Conservation (phyloP, 1,140 invertebrate species). For the Hetaerina americana region DNA sequence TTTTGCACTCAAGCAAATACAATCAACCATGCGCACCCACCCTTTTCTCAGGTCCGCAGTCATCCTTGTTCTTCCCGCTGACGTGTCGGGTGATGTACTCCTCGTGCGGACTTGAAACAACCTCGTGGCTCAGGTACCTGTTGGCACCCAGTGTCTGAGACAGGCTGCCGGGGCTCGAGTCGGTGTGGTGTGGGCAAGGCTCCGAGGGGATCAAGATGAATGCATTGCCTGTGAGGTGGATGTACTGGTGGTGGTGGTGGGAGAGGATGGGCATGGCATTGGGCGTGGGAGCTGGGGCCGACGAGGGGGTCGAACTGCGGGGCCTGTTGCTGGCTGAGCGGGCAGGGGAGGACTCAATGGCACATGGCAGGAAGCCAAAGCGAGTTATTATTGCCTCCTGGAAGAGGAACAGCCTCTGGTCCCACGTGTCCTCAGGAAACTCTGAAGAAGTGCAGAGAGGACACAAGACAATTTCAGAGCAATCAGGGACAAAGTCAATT, state of each 20-base stretch:
- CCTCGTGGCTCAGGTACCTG: constrained; percentile 45
- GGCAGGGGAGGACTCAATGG: constrained; percentile 38
- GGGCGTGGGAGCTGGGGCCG: background rate
- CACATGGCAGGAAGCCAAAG: constrained; percentile 77
- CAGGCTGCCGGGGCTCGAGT: constrained; percentile 48
- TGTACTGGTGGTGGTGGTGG: constrained; percentile 48
- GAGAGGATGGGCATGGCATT: constrained; percentile 32
- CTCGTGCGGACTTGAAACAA: constrained; percentile 69
- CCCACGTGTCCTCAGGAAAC: constrained; percentile 59
- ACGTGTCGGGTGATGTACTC: constrained; percentile 85
- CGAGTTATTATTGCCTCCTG: constrained; percentile 69
- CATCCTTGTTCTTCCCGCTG: constrained; percentile 59
- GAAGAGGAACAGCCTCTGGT: constrained; percentile 61
- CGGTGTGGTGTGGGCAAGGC: constrained; percentile 50
- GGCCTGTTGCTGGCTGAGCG: constrained; percentile 1
- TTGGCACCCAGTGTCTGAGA: constrained; percentile 19
- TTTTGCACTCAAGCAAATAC: too few species aligned
- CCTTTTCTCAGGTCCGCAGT: constrained; percentile 49
- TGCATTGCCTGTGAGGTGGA: constrained; percentile 79
- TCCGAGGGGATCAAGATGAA: constrained; percentile 70
- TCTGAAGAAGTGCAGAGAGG: too few species aligned
- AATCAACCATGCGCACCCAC: too few species aligned
- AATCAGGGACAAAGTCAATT: too few species aligned
- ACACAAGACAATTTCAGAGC: too few species aligned
- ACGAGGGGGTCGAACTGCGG: constrained; percentile 10